These are phyloP conservation scores for Drosophila nr. perissopoda DNA, from an alignment of 2,888 invertebrate species.

Conservation along the genomic window DNA sequence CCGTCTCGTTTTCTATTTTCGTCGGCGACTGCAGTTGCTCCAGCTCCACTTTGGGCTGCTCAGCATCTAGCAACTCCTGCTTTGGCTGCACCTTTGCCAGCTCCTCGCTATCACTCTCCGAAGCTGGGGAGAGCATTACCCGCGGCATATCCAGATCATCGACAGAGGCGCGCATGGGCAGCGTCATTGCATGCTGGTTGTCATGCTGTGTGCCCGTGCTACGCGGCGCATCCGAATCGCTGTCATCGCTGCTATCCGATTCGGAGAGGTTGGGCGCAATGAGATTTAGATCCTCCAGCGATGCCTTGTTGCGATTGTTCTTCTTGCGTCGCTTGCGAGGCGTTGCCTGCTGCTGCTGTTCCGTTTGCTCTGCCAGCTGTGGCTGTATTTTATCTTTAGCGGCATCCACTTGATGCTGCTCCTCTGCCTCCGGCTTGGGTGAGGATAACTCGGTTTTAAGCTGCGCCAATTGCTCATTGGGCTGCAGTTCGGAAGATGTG, in stretches of 20 bases:
- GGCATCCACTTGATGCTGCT: conserved; percentile 16
- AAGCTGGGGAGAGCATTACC: conserved; percentile 83
- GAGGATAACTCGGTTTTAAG: not conserved
- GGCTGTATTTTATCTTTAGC: conserved; percentile 5
- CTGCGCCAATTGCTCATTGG: not conserved
- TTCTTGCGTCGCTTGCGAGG: conserved; percentile 84
- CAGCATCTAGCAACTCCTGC: conserved; percentile 2
- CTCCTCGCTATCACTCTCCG: conserved; percentile 74
- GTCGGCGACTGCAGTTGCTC: conserved; percentile 9
- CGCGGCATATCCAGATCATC: conserved; percentile 77
- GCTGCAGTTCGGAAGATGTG: conserved; percentile 21
- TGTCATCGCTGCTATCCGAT: conserved; percentile 92
- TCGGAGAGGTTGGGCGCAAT: conserved; percentile 94
- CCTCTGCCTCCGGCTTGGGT: conserved; percentile 8
- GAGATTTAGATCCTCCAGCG: conserved; percentile 88
- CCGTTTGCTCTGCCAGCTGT: not conserved
- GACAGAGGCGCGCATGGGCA: conserved; percentile 62
- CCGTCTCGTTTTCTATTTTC: conserved; percentile 30
- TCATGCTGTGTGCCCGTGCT: conserved; percentile 30
- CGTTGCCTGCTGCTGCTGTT: conserved; percentile 33
- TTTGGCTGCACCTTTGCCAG: conserved; percentile 1
- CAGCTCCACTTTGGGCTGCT: conserved; percentile 10
- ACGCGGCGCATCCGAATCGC: conserved; percentile 83
- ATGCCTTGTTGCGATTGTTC: conserved; percentile 82
- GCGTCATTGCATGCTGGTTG: not conserved